These are phyloP conservation scores for Bostrychus sinensis DNA, from an alignment of 2,113 vertebrate genomes.

Conservation along the genomic window DNA sequence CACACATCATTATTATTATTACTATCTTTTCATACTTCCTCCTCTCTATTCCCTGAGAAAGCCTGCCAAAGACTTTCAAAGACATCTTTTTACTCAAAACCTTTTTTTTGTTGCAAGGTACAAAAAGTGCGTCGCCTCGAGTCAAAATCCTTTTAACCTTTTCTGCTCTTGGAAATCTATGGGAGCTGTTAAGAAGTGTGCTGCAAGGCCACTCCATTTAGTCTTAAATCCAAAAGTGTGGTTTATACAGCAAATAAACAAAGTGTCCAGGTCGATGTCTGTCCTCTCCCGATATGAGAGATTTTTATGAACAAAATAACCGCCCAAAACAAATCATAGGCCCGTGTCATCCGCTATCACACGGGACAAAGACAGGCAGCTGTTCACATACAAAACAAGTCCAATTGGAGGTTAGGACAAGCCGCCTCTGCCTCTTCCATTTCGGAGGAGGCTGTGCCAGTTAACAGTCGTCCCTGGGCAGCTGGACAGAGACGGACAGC, in stretches of 20 bases:
- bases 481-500: constrained; percentile 54
- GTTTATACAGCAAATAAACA: constrained; percentile 22
- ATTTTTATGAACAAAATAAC: constrained; percentile 53
- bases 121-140: constrained; percentile 8
- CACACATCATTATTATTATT: constrained; percentile 18
- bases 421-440: constrained; percentile 26
- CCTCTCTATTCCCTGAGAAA: not conserved
- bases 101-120: not conserved
- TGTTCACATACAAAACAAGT: constrained; percentile 71
- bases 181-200: not conserved
- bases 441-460: constrained; percentile 34
- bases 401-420: constrained; percentile 58
- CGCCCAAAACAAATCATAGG: constrained; percentile 56
- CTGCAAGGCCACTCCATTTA: constrained; percentile 7
- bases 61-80: constrained; percentile 11
- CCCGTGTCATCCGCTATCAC: constrained; percentile 61
- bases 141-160: constrained; percentile 33
- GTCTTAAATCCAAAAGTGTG: not conserved
- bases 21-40: not conserved
- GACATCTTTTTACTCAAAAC: not conserved
- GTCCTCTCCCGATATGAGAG: constrained; percentile 29
- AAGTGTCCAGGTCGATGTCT: constrained; percentile 13
- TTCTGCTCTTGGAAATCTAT: not conserved
- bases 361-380: constrained; percentile 55
- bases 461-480: constrained; percentile 58